Percentiles rank a stretch among this genome's conserved stretches.
Evolutionary conservation across 2,888 invertebrate genomes (phyloP).

Genomic region (Augochlorella aurata): DNA sequence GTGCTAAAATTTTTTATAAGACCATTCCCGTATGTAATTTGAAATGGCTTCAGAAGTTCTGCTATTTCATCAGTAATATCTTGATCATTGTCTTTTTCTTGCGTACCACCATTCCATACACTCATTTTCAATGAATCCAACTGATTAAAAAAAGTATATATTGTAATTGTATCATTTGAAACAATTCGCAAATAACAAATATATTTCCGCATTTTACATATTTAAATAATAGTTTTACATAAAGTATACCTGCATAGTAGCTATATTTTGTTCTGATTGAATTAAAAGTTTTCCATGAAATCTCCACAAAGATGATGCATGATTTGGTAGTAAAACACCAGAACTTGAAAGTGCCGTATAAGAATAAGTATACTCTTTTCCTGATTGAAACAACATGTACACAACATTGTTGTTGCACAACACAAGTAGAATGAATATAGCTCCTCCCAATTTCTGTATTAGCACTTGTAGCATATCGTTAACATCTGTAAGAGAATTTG

Average conservation of each 20-base stretch:
- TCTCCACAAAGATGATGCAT: slow-evolving; percentile 77
- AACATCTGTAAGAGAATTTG: slow-evolving; percentile 49
- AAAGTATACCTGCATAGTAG: slow-evolving; percentile 72
- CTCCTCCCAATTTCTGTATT: slow-evolving; percentile 16
- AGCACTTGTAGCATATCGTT: slow-evolving; percentile 26
- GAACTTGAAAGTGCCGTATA: slow-evolving; percentile 76
- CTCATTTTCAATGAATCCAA: slow-evolving; percentile 73
- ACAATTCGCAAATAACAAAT: neutral
- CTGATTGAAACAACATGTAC: slow-evolving; percentile 71
- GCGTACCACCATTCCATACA: slow-evolving; percentile 73
- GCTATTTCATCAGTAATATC: slow-evolving; percentile 60
- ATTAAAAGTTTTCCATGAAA: slow-evolving; percentile 74
- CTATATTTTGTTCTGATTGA: slow-evolving; percentile 68
- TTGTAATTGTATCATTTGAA: neutral
- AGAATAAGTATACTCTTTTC: slow-evolving; percentile 76
- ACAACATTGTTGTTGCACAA: slow-evolving; percentile 38
- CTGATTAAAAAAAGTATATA: slow-evolving; percentile 60
- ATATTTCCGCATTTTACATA: neutral
- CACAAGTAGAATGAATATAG: slow-evolving; percentile 45
- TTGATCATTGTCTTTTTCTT: slow-evolving; percentile 53
- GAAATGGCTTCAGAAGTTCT: slow-evolving; percentile 76
- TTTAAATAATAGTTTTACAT: neutral
- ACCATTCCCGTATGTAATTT: slow-evolving; percentile 73
- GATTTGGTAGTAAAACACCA: slow-evolving; percentile 76
- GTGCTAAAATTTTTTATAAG: slow-evolving; percentile 76